phyloP scores from a whole-genome alignment of 2,888 invertebrate genomes.

The Lycocerus yunnanus region DNA sequence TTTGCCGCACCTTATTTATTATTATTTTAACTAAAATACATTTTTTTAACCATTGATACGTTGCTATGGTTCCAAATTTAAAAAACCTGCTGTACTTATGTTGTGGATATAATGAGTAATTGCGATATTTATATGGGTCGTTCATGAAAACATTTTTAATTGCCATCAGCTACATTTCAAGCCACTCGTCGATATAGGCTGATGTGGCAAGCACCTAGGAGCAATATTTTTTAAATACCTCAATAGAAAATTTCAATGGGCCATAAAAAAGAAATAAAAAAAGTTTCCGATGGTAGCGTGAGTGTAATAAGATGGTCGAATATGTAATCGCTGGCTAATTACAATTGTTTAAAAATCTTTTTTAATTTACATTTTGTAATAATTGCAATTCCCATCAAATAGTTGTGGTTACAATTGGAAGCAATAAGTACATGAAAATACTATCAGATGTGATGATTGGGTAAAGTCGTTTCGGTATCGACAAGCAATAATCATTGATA shows the following conservation, averaged over 20 bases:
- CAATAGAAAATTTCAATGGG: neutral
- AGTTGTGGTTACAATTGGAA: neutral
- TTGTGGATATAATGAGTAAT: too few relatives aligned
- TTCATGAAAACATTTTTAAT: neutral
- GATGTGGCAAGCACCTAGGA: neutral
- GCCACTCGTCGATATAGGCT: neutral
- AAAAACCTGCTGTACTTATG: neutral
- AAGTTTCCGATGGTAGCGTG: too few relatives aligned
- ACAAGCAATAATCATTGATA: conserved; percentile 53
- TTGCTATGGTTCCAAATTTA: neutral
- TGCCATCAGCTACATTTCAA: neutral
- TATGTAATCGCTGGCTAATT: too few relatives aligned
- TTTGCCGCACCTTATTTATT: conserved; percentile 41
- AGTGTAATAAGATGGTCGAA: too few relatives aligned
- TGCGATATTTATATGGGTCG: neutral
- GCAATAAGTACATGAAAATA: neutral
- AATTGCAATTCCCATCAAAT: neutral
- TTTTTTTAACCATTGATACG: conserved; percentile 29
- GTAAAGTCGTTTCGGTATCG: conserved; percentile 31
- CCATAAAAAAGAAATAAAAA: too few relatives aligned
- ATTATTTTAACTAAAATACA: conserved; percentile 44
- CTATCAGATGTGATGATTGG: conserved; percentile 3
- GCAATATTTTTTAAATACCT: neutral
- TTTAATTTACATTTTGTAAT: neutral
- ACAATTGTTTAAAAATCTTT: neutral